These are phyloP conservation scores for Pterophyllum scalare DNA, from an alignment of 2,113 vertebrate species.

Conservation along the genomic window DNA sequence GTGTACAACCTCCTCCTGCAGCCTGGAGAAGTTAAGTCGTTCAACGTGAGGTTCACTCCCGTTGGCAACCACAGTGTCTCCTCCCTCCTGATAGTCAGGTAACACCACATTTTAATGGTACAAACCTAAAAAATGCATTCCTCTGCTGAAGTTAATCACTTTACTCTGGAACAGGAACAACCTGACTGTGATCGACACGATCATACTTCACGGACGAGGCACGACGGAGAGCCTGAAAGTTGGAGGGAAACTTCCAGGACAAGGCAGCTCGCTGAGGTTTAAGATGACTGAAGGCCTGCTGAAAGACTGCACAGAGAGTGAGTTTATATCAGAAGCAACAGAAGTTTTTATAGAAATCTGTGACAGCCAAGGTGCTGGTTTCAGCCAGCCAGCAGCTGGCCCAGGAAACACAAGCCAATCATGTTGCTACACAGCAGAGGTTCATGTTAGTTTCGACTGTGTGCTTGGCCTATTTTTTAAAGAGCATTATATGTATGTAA, in stretches of 20 bases:
- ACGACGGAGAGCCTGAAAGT: constrained; percentile 91
- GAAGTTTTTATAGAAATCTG: too few relatives aligned
- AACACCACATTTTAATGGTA: constrained; percentile 7
- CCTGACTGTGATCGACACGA: constrained; percentile 92
- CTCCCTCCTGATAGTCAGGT: constrained; percentile 95
- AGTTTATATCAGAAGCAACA: constrained; percentile 65
- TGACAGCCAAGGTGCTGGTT: not conserved
- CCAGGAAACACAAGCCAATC: not conserved
- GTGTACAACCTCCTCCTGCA: constrained; percentile 90
- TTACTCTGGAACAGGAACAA: constrained; percentile 87
- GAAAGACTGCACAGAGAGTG: constrained; percentile 96
- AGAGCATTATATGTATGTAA: not conserved
- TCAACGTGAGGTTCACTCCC: constrained; percentile 92
- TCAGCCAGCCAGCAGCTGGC: too few relatives aligned
- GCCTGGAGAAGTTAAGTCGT: constrained; percentile 90
- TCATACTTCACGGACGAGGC: constrained; percentile 92
- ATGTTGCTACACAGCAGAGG: not conserved
- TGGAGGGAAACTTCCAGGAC: constrained; percentile 90
- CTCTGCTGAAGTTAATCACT: not conserved
- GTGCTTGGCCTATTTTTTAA: not conserved
- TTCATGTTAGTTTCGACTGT: not conserved
- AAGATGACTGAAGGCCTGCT: constrained; percentile 96
- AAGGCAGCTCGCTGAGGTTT: constrained; percentile 92
- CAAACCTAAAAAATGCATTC: too few relatives aligned
- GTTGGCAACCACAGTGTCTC: constrained; percentile 91